Evolutionary conservation across 2,888 invertebrate genomes (phyloP).

Genomic region (Drosophila anceps): DNA sequence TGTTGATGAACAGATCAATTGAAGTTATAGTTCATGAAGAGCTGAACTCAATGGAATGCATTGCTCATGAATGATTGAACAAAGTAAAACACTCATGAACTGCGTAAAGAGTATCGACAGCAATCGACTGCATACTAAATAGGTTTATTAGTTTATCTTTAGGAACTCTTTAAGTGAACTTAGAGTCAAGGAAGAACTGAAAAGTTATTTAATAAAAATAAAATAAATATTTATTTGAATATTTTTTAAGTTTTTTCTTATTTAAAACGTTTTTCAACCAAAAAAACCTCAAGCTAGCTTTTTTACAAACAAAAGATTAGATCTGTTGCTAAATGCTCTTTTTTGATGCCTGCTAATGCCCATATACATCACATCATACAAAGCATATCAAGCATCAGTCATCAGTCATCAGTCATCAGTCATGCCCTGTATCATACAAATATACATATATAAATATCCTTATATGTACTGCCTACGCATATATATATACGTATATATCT

Average conservation of each 20-base stretch:
- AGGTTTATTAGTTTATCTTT: no score
- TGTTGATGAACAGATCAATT: no score
- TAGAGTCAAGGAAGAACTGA: no score
- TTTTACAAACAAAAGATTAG: background rate
- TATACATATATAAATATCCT: constrained; percentile 30
- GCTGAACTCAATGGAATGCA: no score
- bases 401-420: background rate
- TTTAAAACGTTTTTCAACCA: background rate
- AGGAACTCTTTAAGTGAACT: no score
- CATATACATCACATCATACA: background rate
- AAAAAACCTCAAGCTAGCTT: background rate
- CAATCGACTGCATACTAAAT: no score
- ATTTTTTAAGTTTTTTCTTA: background rate
- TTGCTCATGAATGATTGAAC: no score
- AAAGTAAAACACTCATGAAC: no score
- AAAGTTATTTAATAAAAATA: no score
- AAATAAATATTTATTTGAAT: no score
- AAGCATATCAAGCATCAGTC: background rate
- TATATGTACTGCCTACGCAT: constrained; percentile 61
- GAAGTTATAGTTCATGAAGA: no score
- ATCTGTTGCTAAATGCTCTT: background rate
- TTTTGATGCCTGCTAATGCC: constrained; percentile 5
- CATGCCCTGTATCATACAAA: constrained; percentile 19
- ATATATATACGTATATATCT: constrained; percentile 63
- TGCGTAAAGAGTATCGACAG: no score